A percentile compares a stretch with the other conserved stretches of the same genome.
Conservation (phyloP, 1,140 invertebrate genomes). For the Orussus abietinus region DNA sequence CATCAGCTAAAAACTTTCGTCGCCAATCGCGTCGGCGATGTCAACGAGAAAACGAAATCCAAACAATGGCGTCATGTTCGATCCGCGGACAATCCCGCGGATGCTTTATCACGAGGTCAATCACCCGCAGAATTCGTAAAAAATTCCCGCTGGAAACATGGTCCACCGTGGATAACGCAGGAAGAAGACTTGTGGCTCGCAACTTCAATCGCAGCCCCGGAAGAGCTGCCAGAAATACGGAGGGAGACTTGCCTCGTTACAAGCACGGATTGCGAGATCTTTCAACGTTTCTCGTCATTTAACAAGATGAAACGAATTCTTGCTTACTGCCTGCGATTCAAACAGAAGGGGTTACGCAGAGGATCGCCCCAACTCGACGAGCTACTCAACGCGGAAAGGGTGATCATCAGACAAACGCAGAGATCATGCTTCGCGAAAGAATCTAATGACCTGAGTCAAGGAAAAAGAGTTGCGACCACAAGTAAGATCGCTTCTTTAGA, state of each 20-base stretch:
- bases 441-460: too few relatives aligned
- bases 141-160: conserved; percentile 15
- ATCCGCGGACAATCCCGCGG: conserved; percentile 23
- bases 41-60: conserved; percentile 7
- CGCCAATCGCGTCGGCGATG: conserved; percentile 32
- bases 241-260: conserved; percentile 2
- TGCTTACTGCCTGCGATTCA: conserved; percentile 12
- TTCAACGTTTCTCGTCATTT: background rate
- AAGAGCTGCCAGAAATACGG: conserved; percentile 5
- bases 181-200: conserved; percentile 5
- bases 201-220: background rate
- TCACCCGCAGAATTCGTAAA: conserved; percentile 12
- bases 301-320: background rate
- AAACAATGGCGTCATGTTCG: conserved; percentile 18
- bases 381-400: too few relatives aligned
- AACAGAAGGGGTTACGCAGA: too few relatives aligned
- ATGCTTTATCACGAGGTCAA: conserved; percentile 20
- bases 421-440: too few relatives aligned
- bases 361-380: too few relatives aligned
- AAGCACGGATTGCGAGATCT: background rate
- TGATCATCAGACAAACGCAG: too few relatives aligned
- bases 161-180: conserved; percentile 18
- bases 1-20: conserved; percentile 36
- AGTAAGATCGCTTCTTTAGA: too few relatives aligned
- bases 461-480: too few relatives aligned